Evolutionary conservation across 2,888 invertebrate genomes (phyloP).

Genomic region (Lepidocyrtoides sp.): DNA sequence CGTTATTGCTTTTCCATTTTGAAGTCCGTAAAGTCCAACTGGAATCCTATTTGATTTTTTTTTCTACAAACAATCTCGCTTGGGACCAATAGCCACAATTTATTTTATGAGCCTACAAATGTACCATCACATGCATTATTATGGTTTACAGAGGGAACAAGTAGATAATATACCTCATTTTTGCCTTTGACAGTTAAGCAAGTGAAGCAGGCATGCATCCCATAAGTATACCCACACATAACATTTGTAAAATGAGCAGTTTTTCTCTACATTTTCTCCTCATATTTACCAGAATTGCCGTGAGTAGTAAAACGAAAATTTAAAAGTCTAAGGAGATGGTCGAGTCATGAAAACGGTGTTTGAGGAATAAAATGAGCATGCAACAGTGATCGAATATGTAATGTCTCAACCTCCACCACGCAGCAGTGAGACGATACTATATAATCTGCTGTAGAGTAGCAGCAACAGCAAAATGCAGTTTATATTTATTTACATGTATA

Average conservation of each 20-base stretch:
- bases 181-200: slow-evolving; percentile 39
- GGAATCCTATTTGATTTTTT: slow-evolving; percentile 65
- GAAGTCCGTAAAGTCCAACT: slow-evolving; percentile 75
- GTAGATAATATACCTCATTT: slow-evolving; percentile 41
- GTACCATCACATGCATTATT: slow-evolving; percentile 75
- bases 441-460: not conserved
- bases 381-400: slow-evolving; percentile 67
- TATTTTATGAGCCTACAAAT: slow-evolving; percentile 81
- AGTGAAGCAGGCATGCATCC: not conserved
- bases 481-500: slow-evolving; percentile 13
- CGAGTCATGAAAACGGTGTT: slow-evolving; percentile 72
- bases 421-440: not conserved
- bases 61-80: slow-evolving; percentile 58
- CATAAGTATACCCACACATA: not conserved
- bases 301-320: slow-evolving; percentile 70
- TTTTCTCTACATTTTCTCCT: slow-evolving; percentile 64
- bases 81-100: slow-evolving; percentile 84
- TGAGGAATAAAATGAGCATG: slow-evolving; percentile 65
- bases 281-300: slow-evolving; percentile 51
- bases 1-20: slow-evolving; percentile 73
- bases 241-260: slow-evolving; percentile 59
- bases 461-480: not conserved
- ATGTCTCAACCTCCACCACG: slow-evolving; percentile 36
- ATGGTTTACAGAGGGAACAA: slow-evolving; percentile 57
- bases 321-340: slow-evolving; percentile 69